phyloP scores from a whole-genome alignment of 2,888 invertebrate species.

The Halictus ligatus region DNA sequence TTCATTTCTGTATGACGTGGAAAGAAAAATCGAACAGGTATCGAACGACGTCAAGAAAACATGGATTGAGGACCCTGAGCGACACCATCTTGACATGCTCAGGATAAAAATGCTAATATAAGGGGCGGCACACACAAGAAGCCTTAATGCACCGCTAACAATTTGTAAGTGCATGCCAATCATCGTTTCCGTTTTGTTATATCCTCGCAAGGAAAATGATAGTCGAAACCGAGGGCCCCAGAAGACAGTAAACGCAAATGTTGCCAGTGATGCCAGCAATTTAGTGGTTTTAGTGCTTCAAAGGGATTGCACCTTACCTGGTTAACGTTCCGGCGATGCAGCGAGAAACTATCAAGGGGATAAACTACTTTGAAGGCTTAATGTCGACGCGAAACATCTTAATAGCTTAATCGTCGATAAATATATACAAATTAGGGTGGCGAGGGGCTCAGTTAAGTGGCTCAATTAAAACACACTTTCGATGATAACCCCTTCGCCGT shows the following conservation, averaged over 20 bases:
- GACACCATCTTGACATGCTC: neutral
- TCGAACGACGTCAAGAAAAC: neutral
- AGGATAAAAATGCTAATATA: neutral
- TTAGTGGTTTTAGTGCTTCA: constrained; percentile 70
- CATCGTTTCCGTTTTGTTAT: neutral
- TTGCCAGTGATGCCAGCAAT: constrained; percentile 67
- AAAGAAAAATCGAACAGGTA: neutral
- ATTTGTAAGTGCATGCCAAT: neutral
- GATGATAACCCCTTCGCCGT: constrained; percentile 40
- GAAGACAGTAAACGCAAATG: constrained; percentile 58
- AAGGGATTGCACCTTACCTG: constrained; percentile 59
- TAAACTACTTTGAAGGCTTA: constrained; percentile 41
- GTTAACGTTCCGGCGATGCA: constrained; percentile 25
- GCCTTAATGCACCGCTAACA: neutral
- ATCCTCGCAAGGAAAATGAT: constrained; percentile 18
- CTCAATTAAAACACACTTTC: constrained; percentile 66
- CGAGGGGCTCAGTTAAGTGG: constrained; percentile 47
- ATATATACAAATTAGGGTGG: constrained; percentile 61
- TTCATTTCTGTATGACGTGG: neutral
- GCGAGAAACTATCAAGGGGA: constrained; percentile 38
- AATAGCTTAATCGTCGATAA: constrained; percentile 68
- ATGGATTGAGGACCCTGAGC: neutral
- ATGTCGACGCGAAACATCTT: constrained; percentile 57
- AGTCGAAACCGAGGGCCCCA: constrained; percentile 6
- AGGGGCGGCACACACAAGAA: neutral